Conservation (phyloP, 2,888 invertebrate genomes). For the Cactoblastis cactorum region DNA sequence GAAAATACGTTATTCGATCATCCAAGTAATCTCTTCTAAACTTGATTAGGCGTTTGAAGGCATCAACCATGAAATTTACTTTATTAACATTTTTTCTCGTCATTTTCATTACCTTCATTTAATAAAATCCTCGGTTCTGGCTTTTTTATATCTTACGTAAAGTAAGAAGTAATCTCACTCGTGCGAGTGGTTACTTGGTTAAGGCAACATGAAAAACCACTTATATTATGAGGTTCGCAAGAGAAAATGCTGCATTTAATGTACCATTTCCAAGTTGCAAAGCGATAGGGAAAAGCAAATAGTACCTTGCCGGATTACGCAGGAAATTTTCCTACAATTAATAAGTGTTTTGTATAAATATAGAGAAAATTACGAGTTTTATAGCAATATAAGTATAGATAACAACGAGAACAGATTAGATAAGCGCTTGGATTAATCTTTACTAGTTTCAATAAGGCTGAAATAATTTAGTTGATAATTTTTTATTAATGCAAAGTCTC, state of each 20-base stretch:
- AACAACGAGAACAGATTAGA: no score
- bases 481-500: no score
- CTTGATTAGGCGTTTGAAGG: no score
- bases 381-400: background rate
- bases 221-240: background rate
- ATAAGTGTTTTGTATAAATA: background rate
- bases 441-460: no score
- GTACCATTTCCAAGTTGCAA: background rate
- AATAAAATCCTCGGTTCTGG: no score
- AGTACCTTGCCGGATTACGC: background rate
- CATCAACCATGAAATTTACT: no score
- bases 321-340: background rate
- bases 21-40: no score
- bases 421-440: no score
- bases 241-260: background rate
- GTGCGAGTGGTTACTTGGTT: background rate
- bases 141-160: background rate
- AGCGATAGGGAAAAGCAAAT: background rate
- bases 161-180: background rate
- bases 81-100: no score
- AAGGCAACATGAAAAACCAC: background rate
- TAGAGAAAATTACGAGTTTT: conserved; percentile 2
- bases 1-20: no score
- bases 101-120: no score
- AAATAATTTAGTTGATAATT: no score